Percentiles rank a stretch among this genome's conserved stretches.
phyloP scores from a whole-genome alignment of 2,888 invertebrate species.

The Philereme transversata region DNA sequence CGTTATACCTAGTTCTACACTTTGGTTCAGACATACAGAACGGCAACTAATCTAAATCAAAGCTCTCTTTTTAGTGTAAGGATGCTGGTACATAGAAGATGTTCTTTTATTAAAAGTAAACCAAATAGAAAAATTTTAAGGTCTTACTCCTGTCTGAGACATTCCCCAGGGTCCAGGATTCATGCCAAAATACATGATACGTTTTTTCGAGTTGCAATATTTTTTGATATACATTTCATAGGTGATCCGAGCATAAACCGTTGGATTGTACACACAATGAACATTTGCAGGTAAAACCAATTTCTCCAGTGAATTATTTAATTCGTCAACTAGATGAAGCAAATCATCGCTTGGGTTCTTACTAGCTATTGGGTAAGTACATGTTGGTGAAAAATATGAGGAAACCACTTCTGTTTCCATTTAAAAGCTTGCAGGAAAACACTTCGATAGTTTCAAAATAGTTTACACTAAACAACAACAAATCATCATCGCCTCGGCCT shows the following conservation, averaged over 20 bases:
- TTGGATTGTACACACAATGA: conserved; percentile 91
- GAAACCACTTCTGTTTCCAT: conserved; percentile 62
- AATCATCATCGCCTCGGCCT: too few species aligned
- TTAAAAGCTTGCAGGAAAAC: conserved; percentile 8
- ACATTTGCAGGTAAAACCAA: conserved; percentile 82
- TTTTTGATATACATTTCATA: conserved; percentile 90
- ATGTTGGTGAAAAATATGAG: conserved; percentile 53
- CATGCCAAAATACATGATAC: conserved; percentile 94
- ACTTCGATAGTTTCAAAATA: too few species aligned
- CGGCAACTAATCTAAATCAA: too few species aligned
- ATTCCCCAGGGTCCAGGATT: conserved; percentile 99
- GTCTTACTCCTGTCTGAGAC: conserved; percentile 94
- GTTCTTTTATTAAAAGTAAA: too few species aligned
- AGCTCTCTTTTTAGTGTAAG: too few species aligned
- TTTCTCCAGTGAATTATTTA: conserved; percentile 71
- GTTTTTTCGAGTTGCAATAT: conserved; percentile 87
- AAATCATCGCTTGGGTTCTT: conserved; percentile 56
- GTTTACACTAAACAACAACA: too few species aligned
- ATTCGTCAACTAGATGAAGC: conserved; percentile 61
- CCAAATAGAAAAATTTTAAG: conserved; percentile 3
- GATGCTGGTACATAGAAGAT: too few species aligned
- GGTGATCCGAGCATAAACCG: conserved; percentile 91
- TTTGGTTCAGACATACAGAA: too few species aligned
- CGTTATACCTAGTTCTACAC: too few species aligned
- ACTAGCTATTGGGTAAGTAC: conserved; percentile 11